phyloP scores from a whole-genome alignment of 2,797 vertebrate genomes.

The Malurus splendens region DNA sequence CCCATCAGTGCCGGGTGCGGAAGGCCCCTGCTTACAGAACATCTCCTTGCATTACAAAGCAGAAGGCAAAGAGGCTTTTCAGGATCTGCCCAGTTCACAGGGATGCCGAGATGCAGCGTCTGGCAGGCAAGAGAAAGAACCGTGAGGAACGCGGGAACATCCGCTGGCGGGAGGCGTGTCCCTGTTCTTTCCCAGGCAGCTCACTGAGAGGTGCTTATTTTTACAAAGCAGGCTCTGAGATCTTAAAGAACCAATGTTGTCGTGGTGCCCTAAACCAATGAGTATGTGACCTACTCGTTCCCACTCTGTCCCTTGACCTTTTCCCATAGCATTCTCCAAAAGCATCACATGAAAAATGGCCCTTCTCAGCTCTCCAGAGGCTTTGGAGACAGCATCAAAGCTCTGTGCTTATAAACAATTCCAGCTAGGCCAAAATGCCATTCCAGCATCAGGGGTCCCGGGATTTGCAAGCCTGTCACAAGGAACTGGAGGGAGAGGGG shows the following conservation, averaged over 20 bases:
- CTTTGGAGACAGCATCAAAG: constrained; percentile 38
- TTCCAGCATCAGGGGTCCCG: background rate
- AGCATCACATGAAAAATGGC: constrained; percentile 48
- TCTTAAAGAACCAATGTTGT: constrained; percentile 27
- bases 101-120: fast-evolving
- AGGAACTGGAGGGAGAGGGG: background rate
- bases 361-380: constrained; percentile 30
- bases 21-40: background rate
- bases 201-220: constrained; percentile 51
- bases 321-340: constrained; percentile 64
- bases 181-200: constrained; percentile 46
- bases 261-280: constrained; percentile 39
- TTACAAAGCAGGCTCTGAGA: constrained; percentile 45
- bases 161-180: background rate
- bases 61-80: background rate
- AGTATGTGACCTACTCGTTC: constrained; percentile 56
- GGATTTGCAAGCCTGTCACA: constrained; percentile 20
- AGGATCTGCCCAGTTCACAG: background rate
- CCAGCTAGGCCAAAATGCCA: constrained; percentile 39
- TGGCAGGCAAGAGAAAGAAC: background rate
- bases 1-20: background rate
- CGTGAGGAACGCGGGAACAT: background rate
- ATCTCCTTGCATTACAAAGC: background rate
- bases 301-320: constrained; percentile 55
- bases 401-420: constrained; percentile 38